Conservation (phyloP, 2,113 vertebrate genomes). For the Gymnogyps californianus region DNA sequence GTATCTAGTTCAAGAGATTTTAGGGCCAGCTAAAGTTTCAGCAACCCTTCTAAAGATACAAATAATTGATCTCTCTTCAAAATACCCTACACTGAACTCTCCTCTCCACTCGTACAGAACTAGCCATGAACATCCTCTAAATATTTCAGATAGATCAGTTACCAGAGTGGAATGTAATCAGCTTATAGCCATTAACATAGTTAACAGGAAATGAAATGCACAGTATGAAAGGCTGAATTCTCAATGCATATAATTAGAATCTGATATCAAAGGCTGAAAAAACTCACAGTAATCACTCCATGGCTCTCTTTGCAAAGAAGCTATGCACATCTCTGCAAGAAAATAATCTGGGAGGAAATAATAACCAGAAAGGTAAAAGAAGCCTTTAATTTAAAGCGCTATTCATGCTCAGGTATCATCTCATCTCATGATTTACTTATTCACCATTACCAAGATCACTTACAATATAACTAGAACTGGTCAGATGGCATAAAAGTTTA, state of each 20-base stretch:
- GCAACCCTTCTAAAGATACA: slow-evolving; percentile 16
- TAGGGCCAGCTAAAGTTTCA: slow-evolving; percentile 52
- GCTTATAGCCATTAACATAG: background rate
- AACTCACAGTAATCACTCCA: background rate
- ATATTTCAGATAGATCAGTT: slow-evolving; percentile 67
- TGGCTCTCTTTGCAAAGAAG: background rate
- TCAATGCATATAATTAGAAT: background rate
- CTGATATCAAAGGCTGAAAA: background rate
- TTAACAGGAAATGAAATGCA: background rate
- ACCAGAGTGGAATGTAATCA: slow-evolving; percentile 23
- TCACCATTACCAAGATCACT: background rate
- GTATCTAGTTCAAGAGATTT: slow-evolving; percentile 28
- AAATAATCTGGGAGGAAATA: background rate
- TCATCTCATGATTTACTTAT: background rate
- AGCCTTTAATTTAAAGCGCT: background rate
- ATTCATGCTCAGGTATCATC: background rate
- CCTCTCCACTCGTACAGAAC: slow-evolving; percentile 1
- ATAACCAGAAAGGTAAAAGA: background rate
- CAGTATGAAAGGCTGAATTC: background rate
- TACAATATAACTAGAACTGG: background rate
- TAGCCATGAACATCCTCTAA: slow-evolving; percentile 52
- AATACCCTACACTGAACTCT: slow-evolving; percentile 43
- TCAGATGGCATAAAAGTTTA: background rate
- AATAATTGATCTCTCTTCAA: slow-evolving; percentile 61
- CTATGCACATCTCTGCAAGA: background rate